Conservation (phyloP, 2,888 invertebrate genomes). For the Timema podura region DNA sequence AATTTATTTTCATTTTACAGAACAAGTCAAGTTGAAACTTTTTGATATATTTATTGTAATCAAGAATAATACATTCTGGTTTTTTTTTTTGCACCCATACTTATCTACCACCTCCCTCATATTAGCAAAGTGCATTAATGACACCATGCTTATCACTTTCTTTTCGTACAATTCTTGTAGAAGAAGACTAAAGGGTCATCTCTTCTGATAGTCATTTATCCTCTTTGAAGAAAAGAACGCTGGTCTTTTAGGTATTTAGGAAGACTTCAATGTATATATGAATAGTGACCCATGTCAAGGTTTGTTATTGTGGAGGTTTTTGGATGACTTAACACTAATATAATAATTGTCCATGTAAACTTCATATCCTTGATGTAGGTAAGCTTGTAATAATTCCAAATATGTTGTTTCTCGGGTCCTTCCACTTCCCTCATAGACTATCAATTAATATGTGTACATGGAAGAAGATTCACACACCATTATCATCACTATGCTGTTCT, state of each 20-base stretch:
- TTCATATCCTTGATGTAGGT: conserved; percentile 11
- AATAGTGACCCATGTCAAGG: conserved; percentile 32
- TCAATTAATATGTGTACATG: conserved; percentile 34
- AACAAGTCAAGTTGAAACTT: too few species aligned
- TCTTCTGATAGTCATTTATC: conserved; percentile 29
- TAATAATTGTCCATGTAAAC: conserved; percentile 26
- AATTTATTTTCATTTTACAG: too few species aligned
- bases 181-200: conserved; percentile 21
- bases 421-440: conserved; percentile 31
- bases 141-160: conserved; percentile 30
- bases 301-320: conserved; percentile 28
- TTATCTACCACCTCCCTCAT: conserved; percentile 23
- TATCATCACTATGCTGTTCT: conserved; percentile 33
- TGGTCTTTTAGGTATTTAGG: conserved; percentile 2
- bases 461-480: conserved; percentile 31
- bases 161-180: conserved; percentile 31
- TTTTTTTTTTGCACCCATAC: not conserved
- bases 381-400: conserved; percentile 3
- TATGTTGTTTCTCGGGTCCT: conserved; percentile 29
- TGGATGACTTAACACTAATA: conserved; percentile 28
- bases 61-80: not conserved
- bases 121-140: conserved; percentile 31
- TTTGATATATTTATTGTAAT: not conserved
- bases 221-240: conserved; percentile 20
- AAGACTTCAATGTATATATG: conserved; percentile 24